A percentile compares a stretch with the other conserved stretches of the same genome.
Conservation (phyloP, 2,113 vertebrate species). For the Diadophis punctatus region DNA sequence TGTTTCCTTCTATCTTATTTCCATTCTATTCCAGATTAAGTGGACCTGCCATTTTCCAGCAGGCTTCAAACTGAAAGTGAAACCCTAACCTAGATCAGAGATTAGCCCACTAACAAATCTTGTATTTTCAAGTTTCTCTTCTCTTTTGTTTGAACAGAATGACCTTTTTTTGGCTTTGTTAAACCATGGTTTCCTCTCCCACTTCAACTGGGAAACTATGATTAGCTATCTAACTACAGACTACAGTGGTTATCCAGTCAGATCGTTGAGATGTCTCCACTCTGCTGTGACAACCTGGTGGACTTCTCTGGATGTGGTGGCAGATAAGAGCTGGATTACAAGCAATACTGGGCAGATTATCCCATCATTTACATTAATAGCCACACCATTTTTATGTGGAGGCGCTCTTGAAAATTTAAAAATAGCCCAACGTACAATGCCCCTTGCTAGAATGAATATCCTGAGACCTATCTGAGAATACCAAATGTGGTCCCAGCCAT, state of each 20-base stretch:
- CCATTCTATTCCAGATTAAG: not conserved
- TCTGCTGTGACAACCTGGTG: not conserved
- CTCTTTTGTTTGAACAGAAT: not conserved
- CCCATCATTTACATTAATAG: not conserved
- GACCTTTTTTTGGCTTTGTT: not conserved
- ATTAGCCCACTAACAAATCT: not conserved
- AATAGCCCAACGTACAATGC: not conserved
- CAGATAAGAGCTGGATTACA: not conserved
- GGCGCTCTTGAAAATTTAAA: not conserved
- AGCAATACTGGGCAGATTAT: not conserved
- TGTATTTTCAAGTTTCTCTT: not conserved
- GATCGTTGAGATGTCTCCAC: not conserved
- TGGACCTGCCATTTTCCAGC: not conserved
- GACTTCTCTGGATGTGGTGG: not conserved
- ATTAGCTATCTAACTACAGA: not conserved
- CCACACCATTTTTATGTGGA: not conserved
- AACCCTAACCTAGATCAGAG: not conserved
- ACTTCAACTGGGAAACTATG: not conserved
- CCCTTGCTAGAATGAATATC: not conserved
- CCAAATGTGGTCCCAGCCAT: not conserved
- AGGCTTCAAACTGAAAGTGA: not conserved
- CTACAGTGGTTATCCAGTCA: not conserved
- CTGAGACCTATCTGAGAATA: not conserved
- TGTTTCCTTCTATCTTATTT: not conserved
- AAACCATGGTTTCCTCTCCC: not conserved